A percentile compares a stretch with the other conserved stretches of the same genome.
Evolutionary conservation across 2,797 vertebrate species (phyloP).

Genomic region (Coluber constrictor): DNA sequence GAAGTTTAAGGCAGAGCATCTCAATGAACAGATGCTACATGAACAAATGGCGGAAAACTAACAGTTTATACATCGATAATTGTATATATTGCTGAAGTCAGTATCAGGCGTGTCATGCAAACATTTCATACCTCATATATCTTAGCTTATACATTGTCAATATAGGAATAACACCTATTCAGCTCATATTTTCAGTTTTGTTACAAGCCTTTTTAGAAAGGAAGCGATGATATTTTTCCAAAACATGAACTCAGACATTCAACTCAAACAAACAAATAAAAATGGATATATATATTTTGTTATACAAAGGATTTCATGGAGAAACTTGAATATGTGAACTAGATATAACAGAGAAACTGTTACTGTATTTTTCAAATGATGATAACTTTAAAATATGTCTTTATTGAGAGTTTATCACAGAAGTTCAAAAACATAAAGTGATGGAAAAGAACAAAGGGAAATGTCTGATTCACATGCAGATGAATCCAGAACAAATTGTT

Average conservation of each 20-base stretch:
- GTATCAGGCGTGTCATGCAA: not conserved
- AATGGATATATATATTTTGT: not conserved
- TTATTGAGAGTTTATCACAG: not conserved
- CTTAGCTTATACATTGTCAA: not conserved
- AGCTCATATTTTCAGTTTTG: not conserved
- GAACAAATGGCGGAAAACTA: constrained; percentile 11
- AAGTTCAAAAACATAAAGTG: not conserved
- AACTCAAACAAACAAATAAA: not conserved
- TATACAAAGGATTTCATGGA: not conserved
- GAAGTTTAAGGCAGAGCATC: constrained; percentile 66
- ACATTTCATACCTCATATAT: not conserved
- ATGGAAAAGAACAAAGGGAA: not conserved
- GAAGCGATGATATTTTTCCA: not conserved
- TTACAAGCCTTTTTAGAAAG: not conserved
- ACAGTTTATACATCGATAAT: constrained; percentile 42
- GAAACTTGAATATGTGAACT: not conserved
- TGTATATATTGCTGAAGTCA: constrained; percentile 39
- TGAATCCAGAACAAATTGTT: not conserved
- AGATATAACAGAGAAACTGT: not conserved
- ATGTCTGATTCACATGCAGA: not conserved
- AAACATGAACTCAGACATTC: not conserved
- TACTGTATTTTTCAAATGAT: not conserved
- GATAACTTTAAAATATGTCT: not conserved
- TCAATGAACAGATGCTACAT: constrained; percentile 17
- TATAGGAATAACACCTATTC: constrained; percentile 13